A percentile compares a stretch with the other conserved stretches of the same genome.
These are phyloP conservation scores for Trichosurus vulpecula DNA, from an alignment of 2,797 vertebrate species.

Conservation along the genomic window DNA sequence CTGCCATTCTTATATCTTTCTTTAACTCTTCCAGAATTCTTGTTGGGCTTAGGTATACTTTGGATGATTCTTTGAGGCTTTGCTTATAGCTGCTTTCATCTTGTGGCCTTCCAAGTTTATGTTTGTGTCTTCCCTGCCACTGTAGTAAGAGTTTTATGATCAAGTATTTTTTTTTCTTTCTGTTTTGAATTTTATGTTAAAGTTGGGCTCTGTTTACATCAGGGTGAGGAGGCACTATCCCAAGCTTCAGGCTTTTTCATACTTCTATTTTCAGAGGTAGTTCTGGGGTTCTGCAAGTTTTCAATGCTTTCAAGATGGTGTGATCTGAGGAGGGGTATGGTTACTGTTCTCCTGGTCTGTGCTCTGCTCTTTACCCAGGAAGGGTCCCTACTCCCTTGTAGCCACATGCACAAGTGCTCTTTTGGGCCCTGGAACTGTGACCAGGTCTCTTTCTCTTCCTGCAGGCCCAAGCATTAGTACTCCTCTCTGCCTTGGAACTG, in stretches of 20 bases:
- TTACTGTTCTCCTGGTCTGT: neutral
- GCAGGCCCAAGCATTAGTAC: neutral
- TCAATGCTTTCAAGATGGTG: neutral
- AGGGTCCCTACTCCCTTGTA: neutral
- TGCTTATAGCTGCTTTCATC: neutral
- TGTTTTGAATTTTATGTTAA: neutral
- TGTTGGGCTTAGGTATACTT: too few relatives aligned
- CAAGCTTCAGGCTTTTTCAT: neutral
- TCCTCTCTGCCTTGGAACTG: neutral
- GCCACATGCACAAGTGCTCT: neutral
- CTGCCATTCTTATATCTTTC: too few relatives aligned
- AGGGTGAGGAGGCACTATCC: neutral
- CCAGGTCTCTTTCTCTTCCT: neutral
- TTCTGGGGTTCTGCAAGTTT: too few relatives aligned
- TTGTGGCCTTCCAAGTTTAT: neutral
- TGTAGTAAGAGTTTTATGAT: too few relatives aligned
- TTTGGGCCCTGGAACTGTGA: too few relatives aligned
- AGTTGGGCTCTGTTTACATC: neutral
- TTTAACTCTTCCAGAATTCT: too few relatives aligned
- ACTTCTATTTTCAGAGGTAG: too few relatives aligned
- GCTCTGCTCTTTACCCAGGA: neutral
- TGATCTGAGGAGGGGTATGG: neutral
- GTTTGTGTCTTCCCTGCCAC: neutral
- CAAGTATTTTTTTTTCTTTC: neutral
- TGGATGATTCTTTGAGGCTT: too few relatives aligned